These are phyloP conservation scores for Pampus argenteus DNA, from an alignment of 2,797 vertebrate species.

Conservation along the genomic window DNA sequence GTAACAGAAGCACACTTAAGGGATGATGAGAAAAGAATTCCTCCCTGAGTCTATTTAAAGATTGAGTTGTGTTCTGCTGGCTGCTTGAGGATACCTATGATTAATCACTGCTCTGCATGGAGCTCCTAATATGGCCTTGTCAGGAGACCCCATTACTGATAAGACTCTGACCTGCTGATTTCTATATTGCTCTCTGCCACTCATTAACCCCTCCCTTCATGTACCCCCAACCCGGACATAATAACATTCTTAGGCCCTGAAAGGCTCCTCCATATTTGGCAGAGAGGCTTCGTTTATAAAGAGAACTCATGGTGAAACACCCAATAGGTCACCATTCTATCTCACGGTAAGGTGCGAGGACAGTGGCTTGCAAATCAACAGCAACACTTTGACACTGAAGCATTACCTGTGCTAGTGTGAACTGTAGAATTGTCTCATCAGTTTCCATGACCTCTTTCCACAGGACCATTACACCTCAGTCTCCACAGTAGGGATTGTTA, in stretches of 20 bases:
- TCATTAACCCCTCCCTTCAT: slow-evolving; percentile 72
- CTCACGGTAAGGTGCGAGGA: slow-evolving; percentile 77
- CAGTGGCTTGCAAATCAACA: slow-evolving; percentile 12
- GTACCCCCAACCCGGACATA: slow-evolving; percentile 72
- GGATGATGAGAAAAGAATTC: slow-evolving; percentile 61
- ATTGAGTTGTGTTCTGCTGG: slow-evolving; percentile 49
- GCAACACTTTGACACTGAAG: neutral
- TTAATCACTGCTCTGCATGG: slow-evolving; percentile 62
- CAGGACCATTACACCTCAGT: slow-evolving; percentile 63
- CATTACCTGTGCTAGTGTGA: slow-evolving; percentile 15
- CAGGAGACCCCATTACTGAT: slow-evolving; percentile 69
- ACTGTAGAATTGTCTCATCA: slow-evolving; percentile 26
- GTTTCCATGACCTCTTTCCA: slow-evolving; percentile 36
- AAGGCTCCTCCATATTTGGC: slow-evolving; percentile 82
- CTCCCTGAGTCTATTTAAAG: slow-evolving; percentile 70
- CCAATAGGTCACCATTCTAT: slow-evolving; percentile 77
- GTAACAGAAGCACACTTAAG: slow-evolving; percentile 42
- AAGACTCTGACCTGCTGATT: slow-evolving; percentile 74
- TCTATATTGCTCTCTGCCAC: slow-evolving; percentile 73
- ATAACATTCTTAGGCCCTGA: slow-evolving; percentile 77
- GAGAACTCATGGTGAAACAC: slow-evolving; percentile 66
- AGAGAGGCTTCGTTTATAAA: slow-evolving; percentile 82
- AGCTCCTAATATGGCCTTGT: slow-evolving; percentile 78
- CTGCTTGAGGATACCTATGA: slow-evolving; percentile 76
- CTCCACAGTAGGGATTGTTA: slow-evolving; percentile 43